Evolutionary conservation across 1,140 invertebrate genomes (phyloP).

Genomic region (Drosophila pruinosa): DNA sequence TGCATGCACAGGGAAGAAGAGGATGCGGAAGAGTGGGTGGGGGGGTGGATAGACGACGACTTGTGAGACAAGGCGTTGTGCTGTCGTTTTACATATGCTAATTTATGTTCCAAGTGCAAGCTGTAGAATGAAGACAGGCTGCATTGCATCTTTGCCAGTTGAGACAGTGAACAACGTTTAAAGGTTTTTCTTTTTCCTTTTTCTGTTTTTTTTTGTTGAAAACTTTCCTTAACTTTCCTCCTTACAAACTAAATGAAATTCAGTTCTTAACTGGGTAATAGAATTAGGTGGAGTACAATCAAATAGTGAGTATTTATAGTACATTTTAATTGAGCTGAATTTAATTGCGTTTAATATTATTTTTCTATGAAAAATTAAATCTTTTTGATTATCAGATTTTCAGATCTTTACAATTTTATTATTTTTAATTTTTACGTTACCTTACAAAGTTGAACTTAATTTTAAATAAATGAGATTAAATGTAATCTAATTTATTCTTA

Average conservation of each 20-base stretch:
- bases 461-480: neutral
- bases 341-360: no score
- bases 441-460: no score
- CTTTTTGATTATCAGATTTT: no score
- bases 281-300: no score
- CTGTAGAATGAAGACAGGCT: neutral
- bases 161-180: neutral
- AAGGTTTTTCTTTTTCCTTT: neutral
- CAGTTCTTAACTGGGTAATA: no score
- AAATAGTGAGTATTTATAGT: no score
- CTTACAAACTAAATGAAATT: neutral
- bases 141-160: neutral
- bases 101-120: constrained; percentile 16
- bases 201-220: neutral
- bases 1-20: neutral
- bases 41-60: no score
- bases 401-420: no score
- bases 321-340: no score
- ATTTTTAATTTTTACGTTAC: no score
- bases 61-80: neutral
- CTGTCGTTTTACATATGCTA: constrained; percentile 15
- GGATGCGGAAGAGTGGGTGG: neutral
- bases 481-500: neutral
- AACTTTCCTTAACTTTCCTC: neutral
- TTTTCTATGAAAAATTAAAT: no score